A percentile compares a stretch with the other conserved stretches of the same genome.
Conservation (phyloP, 2,888 invertebrate species). For the Tortrix viridana region DNA sequence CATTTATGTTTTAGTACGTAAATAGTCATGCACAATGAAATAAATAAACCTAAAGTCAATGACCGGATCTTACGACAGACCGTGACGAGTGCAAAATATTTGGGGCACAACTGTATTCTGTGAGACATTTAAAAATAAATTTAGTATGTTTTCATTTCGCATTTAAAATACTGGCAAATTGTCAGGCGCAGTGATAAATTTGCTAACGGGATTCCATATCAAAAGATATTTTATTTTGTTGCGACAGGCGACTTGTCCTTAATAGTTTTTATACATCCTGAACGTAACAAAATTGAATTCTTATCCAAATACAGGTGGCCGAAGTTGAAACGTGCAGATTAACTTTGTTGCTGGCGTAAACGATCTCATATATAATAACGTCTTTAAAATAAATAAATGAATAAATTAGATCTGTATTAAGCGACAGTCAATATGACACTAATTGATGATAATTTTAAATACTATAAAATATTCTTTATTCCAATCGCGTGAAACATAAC, state of each 20-base stretch:
- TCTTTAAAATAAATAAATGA: too few species aligned
- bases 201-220: neutral
- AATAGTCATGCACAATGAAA: neutral
- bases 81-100: constrained; percentile 10
- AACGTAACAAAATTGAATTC: too few species aligned
- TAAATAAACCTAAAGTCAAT: neutral
- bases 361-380: too few species aligned
- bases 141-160: constrained; percentile 1
- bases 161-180: neutral
- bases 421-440: too few species aligned
- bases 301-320: too few species aligned
- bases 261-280: neutral
- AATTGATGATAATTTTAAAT: too few species aligned
- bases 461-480: too few species aligned
- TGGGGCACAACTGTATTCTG: constrained; percentile 12
- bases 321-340: too few species aligned
- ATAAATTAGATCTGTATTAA: too few species aligned
- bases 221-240: neutral
- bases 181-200: neutral
- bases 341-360: too few species aligned
- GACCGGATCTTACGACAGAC: constrained; percentile 1
- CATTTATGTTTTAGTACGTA: too few species aligned
- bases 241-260: neutral
- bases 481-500: too few species aligned
- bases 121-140: constrained; percentile 15